phyloP scores from a whole-genome alignment of 2,888 invertebrate genomes.

The Parasteatoda lunata region DNA sequence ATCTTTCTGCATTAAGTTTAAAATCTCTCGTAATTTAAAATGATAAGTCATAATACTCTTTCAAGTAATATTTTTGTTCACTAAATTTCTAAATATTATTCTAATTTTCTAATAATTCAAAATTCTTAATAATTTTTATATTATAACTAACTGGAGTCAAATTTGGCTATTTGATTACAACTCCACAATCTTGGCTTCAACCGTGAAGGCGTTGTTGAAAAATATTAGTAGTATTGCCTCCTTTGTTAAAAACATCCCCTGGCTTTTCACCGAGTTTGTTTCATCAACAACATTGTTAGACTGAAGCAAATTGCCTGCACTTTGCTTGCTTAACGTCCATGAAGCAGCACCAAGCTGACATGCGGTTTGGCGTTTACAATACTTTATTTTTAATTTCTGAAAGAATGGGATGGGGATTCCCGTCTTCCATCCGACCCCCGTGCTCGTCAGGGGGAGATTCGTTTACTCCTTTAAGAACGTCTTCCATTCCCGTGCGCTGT shows the following conservation, averaged over 20 bases:
- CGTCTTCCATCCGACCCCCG: neutral
- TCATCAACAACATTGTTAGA: neutral
- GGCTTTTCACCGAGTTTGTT: neutral
- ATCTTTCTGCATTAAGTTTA: no score
- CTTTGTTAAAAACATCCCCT: neutral
- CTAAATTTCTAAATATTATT: no score
- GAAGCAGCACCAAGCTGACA: slow-evolving; percentile 20
- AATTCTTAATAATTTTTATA: no score
- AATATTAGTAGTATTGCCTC: slow-evolving; percentile 1
- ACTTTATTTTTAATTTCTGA: slow-evolving; percentile 6
- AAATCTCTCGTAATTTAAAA: no score
- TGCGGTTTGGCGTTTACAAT: slow-evolving; percentile 30
- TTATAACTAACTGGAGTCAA: no score
- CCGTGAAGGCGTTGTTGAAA: neutral
- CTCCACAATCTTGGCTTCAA: no score
- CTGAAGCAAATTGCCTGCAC: slow-evolving; percentile 36
- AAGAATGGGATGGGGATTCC: neutral
- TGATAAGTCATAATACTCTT: no score
- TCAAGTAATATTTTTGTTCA: no score
- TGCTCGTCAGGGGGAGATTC: neutral
- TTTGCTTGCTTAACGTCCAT: slow-evolving; percentile 33
- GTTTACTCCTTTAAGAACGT: slow-evolving; percentile 20
- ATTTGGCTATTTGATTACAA: neutral
- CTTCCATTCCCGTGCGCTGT: slow-evolving; percentile 28
- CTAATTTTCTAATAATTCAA: no score